A percentile compares a stretch with the other conserved stretches of the same genome.
Evolutionary conservation across 2,113 vertebrate genomes (phyloP).

Genomic region (Phrynosoma platyrhinos): DNA sequence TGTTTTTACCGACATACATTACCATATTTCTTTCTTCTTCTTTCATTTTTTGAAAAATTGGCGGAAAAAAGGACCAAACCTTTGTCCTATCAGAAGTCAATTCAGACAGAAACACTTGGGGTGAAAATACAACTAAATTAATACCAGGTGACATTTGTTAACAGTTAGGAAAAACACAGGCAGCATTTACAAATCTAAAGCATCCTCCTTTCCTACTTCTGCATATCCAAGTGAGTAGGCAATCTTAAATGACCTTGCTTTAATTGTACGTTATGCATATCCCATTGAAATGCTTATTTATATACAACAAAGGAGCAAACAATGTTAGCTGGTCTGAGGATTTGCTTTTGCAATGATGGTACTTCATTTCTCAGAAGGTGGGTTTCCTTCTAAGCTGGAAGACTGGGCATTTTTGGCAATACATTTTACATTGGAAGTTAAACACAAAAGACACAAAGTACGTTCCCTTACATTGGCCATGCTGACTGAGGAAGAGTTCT

Average conservation of each 20-base stretch:
- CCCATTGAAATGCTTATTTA: constrained; percentile 33
- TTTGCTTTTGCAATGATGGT: constrained; percentile 38
- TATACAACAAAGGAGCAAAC: constrained; percentile 26
- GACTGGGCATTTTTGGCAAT: not conserved
- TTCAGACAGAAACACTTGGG: constrained; percentile 45
- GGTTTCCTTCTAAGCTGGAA: not conserved
- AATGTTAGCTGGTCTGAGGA: constrained; percentile 29
- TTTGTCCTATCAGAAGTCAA: constrained; percentile 48
- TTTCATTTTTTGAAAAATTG: constrained; percentile 37
- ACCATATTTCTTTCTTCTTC: constrained; percentile 19
- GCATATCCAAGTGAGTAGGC: constrained; percentile 31
- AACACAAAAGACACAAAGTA: not conserved
- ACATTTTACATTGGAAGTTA: not conserved
- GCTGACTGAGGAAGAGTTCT: too few relatives aligned
- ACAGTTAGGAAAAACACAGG: constrained; percentile 41
- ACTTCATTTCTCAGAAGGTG: not conserved
- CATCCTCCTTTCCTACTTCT: constrained; percentile 6
- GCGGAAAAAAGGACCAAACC: constrained; percentile 41
- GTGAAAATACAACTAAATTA: constrained; percentile 52
- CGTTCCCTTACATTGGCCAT: too few relatives aligned
- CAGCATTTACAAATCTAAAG: constrained; percentile 25
- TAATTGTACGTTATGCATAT: constrained; percentile 40
- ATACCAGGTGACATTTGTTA: constrained; percentile 58
- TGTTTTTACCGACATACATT: constrained; percentile 47
- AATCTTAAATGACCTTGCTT: constrained; percentile 24